Conservation (phyloP, 2,888 invertebrate genomes). For the Nephrotoma appendiculata region DNA sequence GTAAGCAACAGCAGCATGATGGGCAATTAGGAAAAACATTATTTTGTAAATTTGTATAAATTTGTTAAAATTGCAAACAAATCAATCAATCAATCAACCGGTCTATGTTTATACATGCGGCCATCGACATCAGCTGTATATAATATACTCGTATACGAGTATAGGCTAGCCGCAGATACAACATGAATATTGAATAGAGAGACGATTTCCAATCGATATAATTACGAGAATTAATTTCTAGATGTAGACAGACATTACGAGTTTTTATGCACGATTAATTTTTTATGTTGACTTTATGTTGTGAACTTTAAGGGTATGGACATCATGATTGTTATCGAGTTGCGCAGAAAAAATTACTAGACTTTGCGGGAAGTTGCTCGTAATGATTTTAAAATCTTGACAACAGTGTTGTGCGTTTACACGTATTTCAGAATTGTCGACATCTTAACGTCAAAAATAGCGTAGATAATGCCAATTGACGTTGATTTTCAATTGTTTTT, state of each 20-base stretch:
- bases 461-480: too few species aligned
- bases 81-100: not conserved
- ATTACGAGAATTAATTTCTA: not conserved
- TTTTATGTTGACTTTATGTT: too few species aligned
- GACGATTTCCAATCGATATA: not conserved
- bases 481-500: too few species aligned
- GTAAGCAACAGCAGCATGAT: not conserved
- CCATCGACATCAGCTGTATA: not conserved
- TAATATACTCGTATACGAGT: not conserved
- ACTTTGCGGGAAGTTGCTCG: too few species aligned
- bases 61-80: not conserved
- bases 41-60: not conserved
- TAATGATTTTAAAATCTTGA: too few species aligned
- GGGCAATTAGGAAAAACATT: not conserved
- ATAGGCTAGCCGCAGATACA: not conserved
- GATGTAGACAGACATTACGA: not conserved
- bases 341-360: too few species aligned
- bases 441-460: too few species aligned
- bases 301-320: too few species aligned
- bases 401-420: too few species aligned
- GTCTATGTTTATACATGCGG: not conserved
- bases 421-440: too few species aligned
- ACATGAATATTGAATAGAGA: not conserved
- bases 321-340: too few species aligned
- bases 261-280: not conserved